Evolutionary conservation across 2,888 invertebrate species (phyloP).

Genomic region (Xanthorhoe designata): DNA sequence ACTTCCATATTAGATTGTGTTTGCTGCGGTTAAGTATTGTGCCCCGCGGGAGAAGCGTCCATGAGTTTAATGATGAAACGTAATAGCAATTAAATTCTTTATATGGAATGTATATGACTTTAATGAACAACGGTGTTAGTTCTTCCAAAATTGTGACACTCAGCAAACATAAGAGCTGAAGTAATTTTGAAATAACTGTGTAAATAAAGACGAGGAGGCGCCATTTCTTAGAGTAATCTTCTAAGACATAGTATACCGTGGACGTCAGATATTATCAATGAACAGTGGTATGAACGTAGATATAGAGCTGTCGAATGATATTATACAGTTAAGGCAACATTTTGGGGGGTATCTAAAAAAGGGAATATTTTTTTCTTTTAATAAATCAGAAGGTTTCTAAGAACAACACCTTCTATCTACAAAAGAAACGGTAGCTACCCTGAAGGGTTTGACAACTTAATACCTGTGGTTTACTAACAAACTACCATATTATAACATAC

Average conservation of each 20-base stretch:
- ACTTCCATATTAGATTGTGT: constrained; percentile 1
- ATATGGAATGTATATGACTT: constrained; percentile 9
- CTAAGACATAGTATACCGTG: background rate
- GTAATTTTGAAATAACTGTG: constrained; percentile 33
- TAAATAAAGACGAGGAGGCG: constrained; percentile 29
- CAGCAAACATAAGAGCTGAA: constrained; percentile 26
- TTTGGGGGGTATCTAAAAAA: too few relatives aligned
- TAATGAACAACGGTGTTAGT: constrained; percentile 37
- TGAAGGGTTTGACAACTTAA: too few relatives aligned
- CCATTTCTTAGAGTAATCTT: constrained; percentile 13
- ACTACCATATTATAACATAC: too few relatives aligned
- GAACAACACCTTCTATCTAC: too few relatives aligned
- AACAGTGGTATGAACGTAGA: too few relatives aligned
- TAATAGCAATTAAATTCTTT: constrained; percentile 19
- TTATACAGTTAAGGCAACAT: too few relatives aligned
- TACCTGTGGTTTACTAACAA: too few relatives aligned
- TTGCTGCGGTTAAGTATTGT: background rate
- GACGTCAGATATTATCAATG: too few relatives aligned
- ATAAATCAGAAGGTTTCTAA: too few relatives aligned
- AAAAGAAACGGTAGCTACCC: too few relatives aligned
- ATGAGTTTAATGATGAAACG: background rate
- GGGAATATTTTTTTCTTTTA: too few relatives aligned
- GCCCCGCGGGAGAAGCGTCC: background rate
- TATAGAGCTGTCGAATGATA: too few relatives aligned
- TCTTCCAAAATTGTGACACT: constrained; percentile 38